A percentile compares a stretch with the other conserved stretches of the same genome.
phyloP scores from a whole-genome alignment of 2,888 invertebrate species.

The Smittia sp. region DNA sequence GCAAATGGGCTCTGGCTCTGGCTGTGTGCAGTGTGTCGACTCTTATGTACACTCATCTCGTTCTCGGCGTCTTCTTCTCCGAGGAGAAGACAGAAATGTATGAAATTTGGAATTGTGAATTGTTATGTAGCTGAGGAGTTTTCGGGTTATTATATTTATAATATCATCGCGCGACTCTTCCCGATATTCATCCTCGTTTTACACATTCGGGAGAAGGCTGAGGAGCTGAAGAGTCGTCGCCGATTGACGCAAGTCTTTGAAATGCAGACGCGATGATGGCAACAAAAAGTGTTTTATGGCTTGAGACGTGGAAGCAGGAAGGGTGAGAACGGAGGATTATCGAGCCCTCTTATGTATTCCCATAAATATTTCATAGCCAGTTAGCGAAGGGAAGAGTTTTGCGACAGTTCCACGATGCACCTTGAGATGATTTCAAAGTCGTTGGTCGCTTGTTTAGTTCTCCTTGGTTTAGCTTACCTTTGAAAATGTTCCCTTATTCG shows the following conservation, averaged over 20 bases:
- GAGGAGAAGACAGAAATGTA: not conserved
- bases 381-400: not conserved
- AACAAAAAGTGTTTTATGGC: too few species aligned
- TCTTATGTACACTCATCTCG: conserved; percentile 14
- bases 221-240: too few species aligned
- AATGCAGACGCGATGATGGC: too few species aligned
- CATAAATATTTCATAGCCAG: conserved; percentile 7
- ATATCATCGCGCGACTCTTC: conserved; percentile 22
- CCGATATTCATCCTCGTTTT: not conserved
- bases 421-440: too few species aligned
- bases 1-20: conserved; percentile 31
- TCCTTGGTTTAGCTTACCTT: conserved; percentile 70
- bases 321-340: not conserved
- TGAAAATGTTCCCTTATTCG: conserved; percentile 96
- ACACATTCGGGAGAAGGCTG: too few species aligned
- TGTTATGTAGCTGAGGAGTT: conserved; percentile 18
- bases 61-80: not conserved
- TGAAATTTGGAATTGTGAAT: conserved; percentile 30
- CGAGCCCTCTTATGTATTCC: not conserved
- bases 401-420: not conserved
- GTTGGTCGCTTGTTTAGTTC: too few species aligned
- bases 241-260: too few species aligned
- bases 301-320: not conserved
- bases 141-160: conserved; percentile 39
- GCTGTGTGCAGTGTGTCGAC: conserved; percentile 23